A percentile compares a stretch with the other conserved stretches of the same genome.
These are phyloP conservation scores for Melieria omissa DNA, from an alignment of 2,888 invertebrate species.

Conservation along the genomic window DNA sequence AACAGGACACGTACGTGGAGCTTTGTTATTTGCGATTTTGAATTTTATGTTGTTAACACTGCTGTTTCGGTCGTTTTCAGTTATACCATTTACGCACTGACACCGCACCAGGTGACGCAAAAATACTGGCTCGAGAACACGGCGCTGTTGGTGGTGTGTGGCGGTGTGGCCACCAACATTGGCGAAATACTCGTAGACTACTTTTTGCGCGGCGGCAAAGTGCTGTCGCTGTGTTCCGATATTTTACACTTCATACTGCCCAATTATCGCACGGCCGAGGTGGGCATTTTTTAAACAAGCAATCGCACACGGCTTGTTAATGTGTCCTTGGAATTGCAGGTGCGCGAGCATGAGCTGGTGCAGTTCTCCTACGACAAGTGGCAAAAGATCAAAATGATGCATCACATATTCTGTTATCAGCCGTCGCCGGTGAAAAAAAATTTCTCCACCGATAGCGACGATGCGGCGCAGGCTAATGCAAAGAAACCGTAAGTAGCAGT, in stretches of 20 bases:
- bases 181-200: slow-evolving; percentile 78
- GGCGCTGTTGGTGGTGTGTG: slow-evolving; percentile 81
- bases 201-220: slow-evolving; percentile 78
- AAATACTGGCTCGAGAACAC: slow-evolving; percentile 71
- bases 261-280: slow-evolving; percentile 86
- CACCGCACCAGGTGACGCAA: slow-evolving; percentile 61
- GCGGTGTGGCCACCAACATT: slow-evolving; percentile 75
- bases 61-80: slow-evolving; percentile 54
- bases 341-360: slow-evolving; percentile 84
- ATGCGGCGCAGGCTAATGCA: slow-evolving; percentile 68
- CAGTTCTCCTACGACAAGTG: slow-evolving; percentile 86
- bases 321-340: slow-evolving; percentile 65
- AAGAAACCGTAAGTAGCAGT: slow-evolving; percentile 64
- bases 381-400: slow-evolving; percentile 86
- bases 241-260: slow-evolving; percentile 81
- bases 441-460: slow-evolving; percentile 81
- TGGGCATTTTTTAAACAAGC: slow-evolving; percentile 51
- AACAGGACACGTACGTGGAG: slow-evolving; percentile 74
- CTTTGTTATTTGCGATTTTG: neutral
- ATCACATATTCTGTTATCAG: slow-evolving; percentile 89
- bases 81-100: slow-evolving; percentile 75
- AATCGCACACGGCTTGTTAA: neutral
- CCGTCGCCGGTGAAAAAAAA: slow-evolving; percentile 85
- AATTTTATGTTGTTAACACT: slow-evolving; percentile 43
- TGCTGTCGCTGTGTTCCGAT: slow-evolving; percentile 84